Evolutionary conservation across 1,140 invertebrate species (phyloP).

Genomic region (Pentalonia nigronervosa): DNA sequence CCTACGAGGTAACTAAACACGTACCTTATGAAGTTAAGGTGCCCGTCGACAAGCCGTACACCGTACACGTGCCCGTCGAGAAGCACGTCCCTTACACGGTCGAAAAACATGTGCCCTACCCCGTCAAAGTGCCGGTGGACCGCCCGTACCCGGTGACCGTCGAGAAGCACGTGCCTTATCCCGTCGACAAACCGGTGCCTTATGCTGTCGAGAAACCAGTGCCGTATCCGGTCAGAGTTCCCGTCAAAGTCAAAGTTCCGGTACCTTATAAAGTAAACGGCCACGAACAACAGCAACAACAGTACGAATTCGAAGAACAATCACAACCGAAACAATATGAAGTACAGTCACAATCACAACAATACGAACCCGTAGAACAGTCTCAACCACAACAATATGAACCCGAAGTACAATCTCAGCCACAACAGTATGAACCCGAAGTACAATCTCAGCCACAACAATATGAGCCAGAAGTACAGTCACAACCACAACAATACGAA

Average conservation of each 20-base stretch:
- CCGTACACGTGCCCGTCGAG: conserved; percentile 69
- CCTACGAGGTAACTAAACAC: conserved; percentile 77
- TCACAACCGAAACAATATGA: background rate
- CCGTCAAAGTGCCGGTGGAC: conserved; percentile 53
- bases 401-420: background rate
- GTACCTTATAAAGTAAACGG: conserved; percentile 65
- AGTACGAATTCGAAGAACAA: background rate
- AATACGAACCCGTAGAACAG: background rate
- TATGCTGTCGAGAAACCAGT: conserved; percentile 74
- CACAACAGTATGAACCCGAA: background rate
- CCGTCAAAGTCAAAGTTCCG: conserved; percentile 72
- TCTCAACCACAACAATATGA: background rate
- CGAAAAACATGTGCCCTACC: conserved; percentile 59
- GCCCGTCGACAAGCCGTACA: conserved; percentile 65
- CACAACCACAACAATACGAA: background rate
- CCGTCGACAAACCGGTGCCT: conserved; percentile 66
- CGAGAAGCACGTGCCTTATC: conserved; percentile 66
- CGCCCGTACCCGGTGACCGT: conserved; percentile 50
- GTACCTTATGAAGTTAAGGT: conserved; percentile 73
- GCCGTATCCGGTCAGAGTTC: conserved; percentile 68
- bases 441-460: background rate
- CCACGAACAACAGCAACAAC: conserved; percentile 1
- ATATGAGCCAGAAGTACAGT: background rate
- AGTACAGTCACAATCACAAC: background rate
- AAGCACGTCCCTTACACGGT: conserved; percentile 70